Conservation (phyloP, 2,797 vertebrate genomes). For the Channa striata region DNA sequence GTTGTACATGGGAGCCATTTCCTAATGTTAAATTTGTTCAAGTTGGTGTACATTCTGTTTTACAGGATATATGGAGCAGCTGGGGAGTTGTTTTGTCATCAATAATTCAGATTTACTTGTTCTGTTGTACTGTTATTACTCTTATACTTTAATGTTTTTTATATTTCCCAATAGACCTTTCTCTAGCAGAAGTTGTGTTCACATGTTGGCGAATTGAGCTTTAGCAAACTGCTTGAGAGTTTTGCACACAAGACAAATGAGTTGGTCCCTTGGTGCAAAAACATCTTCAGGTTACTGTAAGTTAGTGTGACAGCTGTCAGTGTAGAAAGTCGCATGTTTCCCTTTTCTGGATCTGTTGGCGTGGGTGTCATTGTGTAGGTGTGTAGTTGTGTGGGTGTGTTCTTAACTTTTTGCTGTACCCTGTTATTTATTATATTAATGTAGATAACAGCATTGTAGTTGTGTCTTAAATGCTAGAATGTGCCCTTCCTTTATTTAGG, state of each 20-base stretch:
- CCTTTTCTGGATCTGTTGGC: no score
- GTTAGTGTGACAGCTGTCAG: background rate
- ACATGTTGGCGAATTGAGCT: constrained; percentile 2
- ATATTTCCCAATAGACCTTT: constrained; percentile 1
- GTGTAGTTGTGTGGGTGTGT: no score
- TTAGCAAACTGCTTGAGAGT: background rate
- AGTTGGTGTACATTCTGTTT: background rate
- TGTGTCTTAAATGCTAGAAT: no score
- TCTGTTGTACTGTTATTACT: background rate
- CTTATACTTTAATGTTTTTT: background rate
- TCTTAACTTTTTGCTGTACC: no score
- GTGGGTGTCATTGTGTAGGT: no score
- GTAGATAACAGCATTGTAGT: no score
- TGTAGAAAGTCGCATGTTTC: background rate
- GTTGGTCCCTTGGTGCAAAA: background rate
- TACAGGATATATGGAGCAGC: background rate
- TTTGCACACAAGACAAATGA: constrained; percentile 12
- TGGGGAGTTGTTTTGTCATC: background rate
- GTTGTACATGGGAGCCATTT: background rate
- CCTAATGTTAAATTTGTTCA: background rate
- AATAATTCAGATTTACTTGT: background rate
- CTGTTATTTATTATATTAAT: no score
- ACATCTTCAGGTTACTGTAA: constrained; percentile 1
- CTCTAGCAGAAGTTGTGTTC: background rate
- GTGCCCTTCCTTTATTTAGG: no score